Evolutionary conservation across 35 echinoderm and acorn worm species (phyloP), one percentile per base, ranked within the genome.

Genomic region (Anneissia japonica): DNA sequence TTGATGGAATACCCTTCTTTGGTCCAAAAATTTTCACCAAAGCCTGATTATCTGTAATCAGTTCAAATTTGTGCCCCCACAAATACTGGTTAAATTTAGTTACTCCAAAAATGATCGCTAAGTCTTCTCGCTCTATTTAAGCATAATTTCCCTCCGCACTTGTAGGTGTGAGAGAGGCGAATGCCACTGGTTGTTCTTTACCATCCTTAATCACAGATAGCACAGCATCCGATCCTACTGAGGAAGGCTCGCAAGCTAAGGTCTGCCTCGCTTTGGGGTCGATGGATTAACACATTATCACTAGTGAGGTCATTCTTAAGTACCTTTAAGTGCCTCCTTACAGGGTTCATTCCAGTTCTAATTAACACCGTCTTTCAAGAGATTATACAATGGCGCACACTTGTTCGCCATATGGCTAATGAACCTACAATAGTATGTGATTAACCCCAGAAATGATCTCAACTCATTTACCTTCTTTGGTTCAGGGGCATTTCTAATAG

Each of bases 1-100:
- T 76, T 1, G 93, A 87, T 23, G 86, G 86, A 36, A 89, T 79
- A 56, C 93, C 89, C 23, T 85, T 82, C 77, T 87, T 91, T 5
- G 82, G 36, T 33, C 93, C 89, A 39, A 89, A 88, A 31, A 91
- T 88, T 4, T 76, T 85, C 17, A 82, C 64, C 10, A 96, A 77
- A 0, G 93, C 86, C 74, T 43, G 40, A 14, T 43, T 43, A 43
- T 43, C 40, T 14, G 40, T 43, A 43, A 43, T 43, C 4, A 43
- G 40, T 6, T 43, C 40, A 43, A 80, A 26, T 80, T 35, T 26
- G 19, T 34, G 36, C 31, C 31, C 31, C 23, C 35, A 35, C n/a
- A 35, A 12, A 39, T 43, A 82, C 46, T 37, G 23, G n/a, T 82
- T 39, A 23, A 82, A 82, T 9, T 82, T 82, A 11, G 23, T 82